Evolutionary conservation across 1,140 invertebrate species (phyloP).

Genomic region (Drosophila ficusphila): DNA sequence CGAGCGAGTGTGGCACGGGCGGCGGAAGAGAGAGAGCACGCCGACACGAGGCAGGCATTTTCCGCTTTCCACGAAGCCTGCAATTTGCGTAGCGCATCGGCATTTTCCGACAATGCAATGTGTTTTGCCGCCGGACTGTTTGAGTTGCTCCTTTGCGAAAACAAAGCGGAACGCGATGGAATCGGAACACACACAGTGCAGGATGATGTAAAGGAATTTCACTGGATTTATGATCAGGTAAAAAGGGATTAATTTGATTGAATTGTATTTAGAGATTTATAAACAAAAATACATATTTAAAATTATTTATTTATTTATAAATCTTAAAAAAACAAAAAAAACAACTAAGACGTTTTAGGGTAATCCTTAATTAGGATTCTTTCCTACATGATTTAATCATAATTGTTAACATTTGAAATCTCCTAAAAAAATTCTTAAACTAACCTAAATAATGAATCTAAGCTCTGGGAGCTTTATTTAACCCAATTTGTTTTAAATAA

Average conservation of each 20-base stretch:
- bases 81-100: slow-evolving; percentile 78
- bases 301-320: too few relatives aligned
- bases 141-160: slow-evolving; percentile 1
- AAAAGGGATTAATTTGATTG: not conserved
- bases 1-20: slow-evolving; percentile 23
- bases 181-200: slow-evolving; percentile 19
- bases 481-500: too few relatives aligned
- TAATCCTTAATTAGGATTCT: too few relatives aligned
- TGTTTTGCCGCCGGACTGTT: not conserved
- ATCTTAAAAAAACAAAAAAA: too few relatives aligned
- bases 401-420: too few relatives aligned
- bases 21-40: slow-evolving; percentile 22
- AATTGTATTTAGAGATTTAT: too few relatives aligned
- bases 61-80: slow-evolving; percentile 56
- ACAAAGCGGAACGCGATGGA: slow-evolving; percentile 12
- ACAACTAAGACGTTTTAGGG: too few relatives aligned
- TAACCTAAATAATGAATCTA: too few relatives aligned
- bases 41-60: slow-evolving; percentile 26
- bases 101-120: slow-evolving; percentile 61
- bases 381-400: too few relatives aligned
- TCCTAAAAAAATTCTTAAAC: too few relatives aligned
- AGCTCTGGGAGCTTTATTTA: too few relatives aligned
- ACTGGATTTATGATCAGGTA: not conserved
- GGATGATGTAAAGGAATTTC: slow-evolving; percentile 23
- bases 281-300: too few relatives aligned